Percentiles rank a stretch among this genome's conserved stretches.
phyloP scores from a whole-genome alignment of 1,140 invertebrate genomes.

The Planococcus citri region DNA sequence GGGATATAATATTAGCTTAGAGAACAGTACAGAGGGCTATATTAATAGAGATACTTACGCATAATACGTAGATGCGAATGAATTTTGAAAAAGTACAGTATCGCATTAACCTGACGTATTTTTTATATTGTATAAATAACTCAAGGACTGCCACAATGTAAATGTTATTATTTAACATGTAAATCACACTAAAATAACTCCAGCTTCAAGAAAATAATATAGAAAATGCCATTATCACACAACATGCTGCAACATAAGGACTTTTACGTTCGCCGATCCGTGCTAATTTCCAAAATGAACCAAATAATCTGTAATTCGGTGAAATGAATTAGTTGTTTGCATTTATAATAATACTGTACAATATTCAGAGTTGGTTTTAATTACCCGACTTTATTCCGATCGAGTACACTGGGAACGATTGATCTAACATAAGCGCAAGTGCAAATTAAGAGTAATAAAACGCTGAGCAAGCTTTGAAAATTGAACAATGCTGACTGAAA shows the following conservation, averaged over 20 bases:
- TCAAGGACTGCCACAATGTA: too few species aligned
- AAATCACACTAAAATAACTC: not conserved
- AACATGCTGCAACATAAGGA: constrained; percentile 81
- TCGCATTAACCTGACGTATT: too few species aligned
- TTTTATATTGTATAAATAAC: too few species aligned
- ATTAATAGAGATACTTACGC: too few species aligned
- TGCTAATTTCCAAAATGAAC: constrained; percentile 97
- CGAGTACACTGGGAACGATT: constrained; percentile 78
- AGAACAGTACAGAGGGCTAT: too few species aligned
- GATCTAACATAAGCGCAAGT: constrained; percentile 94
- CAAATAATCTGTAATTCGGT: constrained; percentile 59
- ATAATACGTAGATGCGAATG: too few species aligned
- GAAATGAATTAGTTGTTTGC: too few species aligned
- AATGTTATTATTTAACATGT: too few species aligned
- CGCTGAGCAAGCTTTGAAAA: constrained; percentile 92
- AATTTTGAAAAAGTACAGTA: too few species aligned
- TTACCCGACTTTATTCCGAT: constrained; percentile 93
- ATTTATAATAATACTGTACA: too few species aligned
- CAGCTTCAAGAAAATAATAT: constrained; percentile 46
- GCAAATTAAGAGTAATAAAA: constrained; percentile 87
- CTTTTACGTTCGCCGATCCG: constrained; percentile 95
- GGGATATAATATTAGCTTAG: too few species aligned
- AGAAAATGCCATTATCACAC: constrained; percentile 79
- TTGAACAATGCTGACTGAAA: constrained; percentile 95
- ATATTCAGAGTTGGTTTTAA: constrained; percentile 28